Conservation (phyloP, 2,113 vertebrate genomes). For the Saccopteryx leptura region DNA sequence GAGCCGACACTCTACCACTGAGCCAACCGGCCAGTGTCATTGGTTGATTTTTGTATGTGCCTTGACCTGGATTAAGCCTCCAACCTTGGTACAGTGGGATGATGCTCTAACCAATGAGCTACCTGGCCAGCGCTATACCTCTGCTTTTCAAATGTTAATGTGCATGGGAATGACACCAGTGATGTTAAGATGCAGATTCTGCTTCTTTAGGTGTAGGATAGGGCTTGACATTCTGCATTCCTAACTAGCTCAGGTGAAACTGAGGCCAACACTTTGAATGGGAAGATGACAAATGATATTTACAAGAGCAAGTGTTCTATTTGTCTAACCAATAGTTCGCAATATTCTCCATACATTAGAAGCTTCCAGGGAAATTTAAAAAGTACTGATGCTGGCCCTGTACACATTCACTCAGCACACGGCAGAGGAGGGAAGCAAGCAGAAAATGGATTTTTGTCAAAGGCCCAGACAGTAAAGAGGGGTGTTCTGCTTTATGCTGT, state of each 20-base stretch:
- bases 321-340: background rate
- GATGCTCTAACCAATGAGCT: too few species aligned
- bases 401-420: background rate
- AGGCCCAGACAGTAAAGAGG: slow-evolving; percentile 7
- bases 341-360: background rate
- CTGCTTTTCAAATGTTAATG: background rate
- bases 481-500: slow-evolving; percentile 67
- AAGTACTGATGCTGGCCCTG: background rate
- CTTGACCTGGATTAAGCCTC: too few species aligned
- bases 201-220: background rate
- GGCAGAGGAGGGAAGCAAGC: background rate
- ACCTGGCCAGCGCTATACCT: too few species aligned
- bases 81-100: too few species aligned
- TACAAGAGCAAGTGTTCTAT: background rate
- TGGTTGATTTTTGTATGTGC: too few species aligned
- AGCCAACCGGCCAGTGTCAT: too few species aligned
- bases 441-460: slow-evolving; percentile 50
- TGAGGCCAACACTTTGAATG: background rate
- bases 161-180: too few species aligned
- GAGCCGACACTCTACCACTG: too few species aligned
- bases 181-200: slow-evolving; percentile 15
- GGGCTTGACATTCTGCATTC: background rate
- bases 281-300: background rate
- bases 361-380: background rate
- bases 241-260: background rate